Evolutionary conservation across 2,113 vertebrate species (phyloP).

Genomic region (Camelus dromedarius): DNA sequence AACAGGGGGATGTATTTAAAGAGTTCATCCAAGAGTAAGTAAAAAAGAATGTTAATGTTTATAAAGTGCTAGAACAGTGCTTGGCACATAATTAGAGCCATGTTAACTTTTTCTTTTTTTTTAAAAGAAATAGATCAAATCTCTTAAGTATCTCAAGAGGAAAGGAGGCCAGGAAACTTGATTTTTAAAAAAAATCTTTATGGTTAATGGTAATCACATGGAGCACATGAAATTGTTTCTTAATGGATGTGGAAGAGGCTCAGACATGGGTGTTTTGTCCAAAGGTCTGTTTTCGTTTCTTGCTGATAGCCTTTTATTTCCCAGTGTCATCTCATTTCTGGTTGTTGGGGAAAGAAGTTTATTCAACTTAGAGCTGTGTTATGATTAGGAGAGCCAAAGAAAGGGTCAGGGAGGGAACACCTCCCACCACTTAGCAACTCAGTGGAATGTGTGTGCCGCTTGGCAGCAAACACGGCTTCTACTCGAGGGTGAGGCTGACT

Average conservation of each 20-base stretch:
- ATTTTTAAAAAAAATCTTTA: neutral
- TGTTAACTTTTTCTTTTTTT: neutral
- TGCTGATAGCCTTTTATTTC: conserved; percentile 29
- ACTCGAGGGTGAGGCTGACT: neutral
- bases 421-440: conserved; percentile 68
- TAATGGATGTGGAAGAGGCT: neutral
- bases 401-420: conserved; percentile 62
- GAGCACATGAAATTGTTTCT: neutral
- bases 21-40: conserved; percentile 18
- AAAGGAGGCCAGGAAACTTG: neutral
- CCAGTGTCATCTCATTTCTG: conserved; percentile 34
- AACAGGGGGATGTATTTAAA: neutral
- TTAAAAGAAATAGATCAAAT: neutral
- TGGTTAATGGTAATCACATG: neutral
- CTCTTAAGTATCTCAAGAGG: neutral
- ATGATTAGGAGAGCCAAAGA: conserved; percentile 62
- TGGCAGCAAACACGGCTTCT: conserved; percentile 40
- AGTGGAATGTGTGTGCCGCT: neutral
- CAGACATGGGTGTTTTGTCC: neutral
- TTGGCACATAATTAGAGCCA: neutral
- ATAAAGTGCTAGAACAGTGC: neutral
- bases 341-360: conserved; percentile 45
- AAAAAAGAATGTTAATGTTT: conserved; percentile 32
- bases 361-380: conserved; percentile 67
- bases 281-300: conserved; percentile 17